Evolutionary conservation across 2,888 invertebrate genomes (phyloP).

Genomic region (Drosophila pseudotakahashii): DNA sequence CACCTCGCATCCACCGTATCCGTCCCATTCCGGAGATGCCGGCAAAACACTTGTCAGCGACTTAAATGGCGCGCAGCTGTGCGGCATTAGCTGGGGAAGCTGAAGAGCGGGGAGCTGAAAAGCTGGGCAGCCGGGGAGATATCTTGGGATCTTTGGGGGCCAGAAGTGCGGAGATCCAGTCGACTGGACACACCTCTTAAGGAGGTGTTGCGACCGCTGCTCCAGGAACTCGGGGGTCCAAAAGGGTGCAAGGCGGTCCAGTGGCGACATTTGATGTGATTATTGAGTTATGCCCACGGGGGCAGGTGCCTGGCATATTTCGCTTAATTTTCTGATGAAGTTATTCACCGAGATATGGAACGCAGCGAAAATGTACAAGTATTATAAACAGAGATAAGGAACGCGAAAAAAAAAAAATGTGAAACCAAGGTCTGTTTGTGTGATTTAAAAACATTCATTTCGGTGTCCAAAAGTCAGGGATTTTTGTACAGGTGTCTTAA

Average conservation of each 20-base stretch:
- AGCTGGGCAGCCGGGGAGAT: slow-evolving; percentile 3
- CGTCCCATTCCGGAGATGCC: slow-evolving; percentile 72
- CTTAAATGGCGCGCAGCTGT: slow-evolving; percentile 78
- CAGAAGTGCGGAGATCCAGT: slow-evolving; percentile 6
- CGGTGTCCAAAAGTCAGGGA: slow-evolving; percentile 7
- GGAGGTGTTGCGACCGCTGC: slow-evolving; percentile 57
- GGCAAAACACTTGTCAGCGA: slow-evolving; percentile 78
- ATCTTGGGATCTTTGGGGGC: background rate
- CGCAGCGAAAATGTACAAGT: slow-evolving; percentile 36
- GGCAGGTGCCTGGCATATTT: slow-evolving; percentile 75
- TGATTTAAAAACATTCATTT: slow-evolving; percentile 18
- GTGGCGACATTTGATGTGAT: slow-evolving; percentile 77
- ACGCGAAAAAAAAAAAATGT: slow-evolving; percentile 1
- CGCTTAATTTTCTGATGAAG: slow-evolving; percentile 74
- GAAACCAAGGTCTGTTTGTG: slow-evolving; percentile 15
- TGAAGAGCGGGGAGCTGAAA: slow-evolving; percentile 8
- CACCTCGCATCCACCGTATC: slow-evolving; percentile 13
- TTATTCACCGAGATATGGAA: slow-evolving; percentile 56
- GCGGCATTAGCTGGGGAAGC: slow-evolving; percentile 60
- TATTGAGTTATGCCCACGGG: slow-evolving; percentile 79
- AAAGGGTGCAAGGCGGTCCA: slow-evolving; percentile 30
- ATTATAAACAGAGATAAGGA: slow-evolving; percentile 35
- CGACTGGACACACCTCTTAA: slow-evolving; percentile 69
- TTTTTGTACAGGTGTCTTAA: slow-evolving; percentile 14
- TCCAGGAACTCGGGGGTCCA: background rate